Conservation (phyloP, 2,888 invertebrate genomes). For the Limenitis camilla region DNA sequence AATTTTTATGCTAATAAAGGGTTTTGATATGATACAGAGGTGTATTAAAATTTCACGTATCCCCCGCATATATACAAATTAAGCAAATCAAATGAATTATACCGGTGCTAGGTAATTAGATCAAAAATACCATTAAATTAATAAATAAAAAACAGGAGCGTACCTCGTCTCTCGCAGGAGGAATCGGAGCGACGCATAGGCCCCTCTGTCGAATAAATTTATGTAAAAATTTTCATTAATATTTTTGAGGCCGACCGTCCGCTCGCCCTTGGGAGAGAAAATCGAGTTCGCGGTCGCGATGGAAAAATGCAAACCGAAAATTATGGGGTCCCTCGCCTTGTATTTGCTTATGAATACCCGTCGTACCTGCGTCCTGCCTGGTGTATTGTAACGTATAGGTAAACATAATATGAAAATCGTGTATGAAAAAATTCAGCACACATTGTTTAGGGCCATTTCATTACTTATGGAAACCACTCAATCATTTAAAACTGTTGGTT, state of each 20-base stretch:
- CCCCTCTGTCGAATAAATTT: conserved; percentile 74
- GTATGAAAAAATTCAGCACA: conserved; percentile 33
- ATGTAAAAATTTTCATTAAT: conserved; percentile 76
- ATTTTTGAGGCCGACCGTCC: conserved; percentile 72
- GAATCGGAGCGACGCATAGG: conserved; percentile 56
- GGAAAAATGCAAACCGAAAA: conserved; percentile 75
- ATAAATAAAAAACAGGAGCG: conserved; percentile 72
- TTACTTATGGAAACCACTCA: conserved; percentile 30
- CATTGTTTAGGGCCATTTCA: conserved; percentile 28
- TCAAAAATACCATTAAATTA: conserved; percentile 74
- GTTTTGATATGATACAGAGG: not conserved
- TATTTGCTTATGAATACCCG: conserved; percentile 73
- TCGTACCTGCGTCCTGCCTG: conserved; percentile 50
- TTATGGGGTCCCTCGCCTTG: conserved; percentile 71
- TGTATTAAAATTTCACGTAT: conserved; percentile 34
- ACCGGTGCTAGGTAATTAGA: conserved; percentile 73
- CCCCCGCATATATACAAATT: conserved; percentile 56
- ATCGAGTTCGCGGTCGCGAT: conserved; percentile 73
- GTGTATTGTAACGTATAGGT: conserved; percentile 48
- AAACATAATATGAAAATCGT: conserved; percentile 59
- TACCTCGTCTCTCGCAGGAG: conserved; percentile 39
- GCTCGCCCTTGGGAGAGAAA: conserved; percentile 69
- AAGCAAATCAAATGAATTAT: conserved; percentile 67
- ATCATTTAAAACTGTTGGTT: conserved; percentile 27
- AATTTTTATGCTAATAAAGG: too few relatives aligned